A percentile compares a stretch with the other conserved stretches of the same genome.
phyloP scores from a whole-genome alignment of 2,113 vertebrate genomes.

The Propithecus coquereli region DNA sequence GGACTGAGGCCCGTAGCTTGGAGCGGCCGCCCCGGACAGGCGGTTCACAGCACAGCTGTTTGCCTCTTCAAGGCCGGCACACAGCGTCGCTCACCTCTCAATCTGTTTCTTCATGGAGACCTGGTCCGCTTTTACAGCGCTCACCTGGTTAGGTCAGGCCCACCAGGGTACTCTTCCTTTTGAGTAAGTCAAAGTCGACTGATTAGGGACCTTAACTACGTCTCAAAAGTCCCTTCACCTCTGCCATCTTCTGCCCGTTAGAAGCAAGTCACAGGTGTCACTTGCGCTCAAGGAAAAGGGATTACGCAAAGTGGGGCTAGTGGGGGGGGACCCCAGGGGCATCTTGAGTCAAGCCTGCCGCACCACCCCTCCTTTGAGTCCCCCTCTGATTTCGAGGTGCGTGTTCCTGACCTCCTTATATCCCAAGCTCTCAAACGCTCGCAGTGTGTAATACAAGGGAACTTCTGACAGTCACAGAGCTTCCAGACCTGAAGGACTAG shows the following conservation, averaged over 20 bases:
- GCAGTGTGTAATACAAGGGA: neutral
- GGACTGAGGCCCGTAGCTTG: too few species aligned
- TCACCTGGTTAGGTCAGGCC: neutral
- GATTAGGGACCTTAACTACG: neutral
- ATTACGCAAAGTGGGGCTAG: neutral
- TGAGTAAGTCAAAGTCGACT: neutral
- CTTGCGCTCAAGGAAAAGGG: neutral
- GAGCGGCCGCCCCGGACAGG: rapidly evolving
- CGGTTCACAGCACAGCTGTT: rapidly evolving
- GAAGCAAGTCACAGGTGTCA: neutral
- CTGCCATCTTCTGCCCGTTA: neutral
- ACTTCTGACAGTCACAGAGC: neutral
- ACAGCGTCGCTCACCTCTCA: neutral
- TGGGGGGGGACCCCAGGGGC: neutral
- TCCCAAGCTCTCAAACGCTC: neutral
- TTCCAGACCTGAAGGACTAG: neutral
- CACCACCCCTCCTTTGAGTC: neutral
- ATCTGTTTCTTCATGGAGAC: neutral
- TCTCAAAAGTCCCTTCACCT: neutral
- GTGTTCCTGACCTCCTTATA: neutral
- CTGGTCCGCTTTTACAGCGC: neutral
- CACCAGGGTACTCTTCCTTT: neutral
- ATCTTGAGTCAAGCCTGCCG: neutral
- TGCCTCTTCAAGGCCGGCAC: rapidly evolving
- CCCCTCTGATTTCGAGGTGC: neutral